These are phyloP conservation scores for Clusia tigrina DNA, from an alignment of 2,888 invertebrate species.

Conservation along the genomic window DNA sequence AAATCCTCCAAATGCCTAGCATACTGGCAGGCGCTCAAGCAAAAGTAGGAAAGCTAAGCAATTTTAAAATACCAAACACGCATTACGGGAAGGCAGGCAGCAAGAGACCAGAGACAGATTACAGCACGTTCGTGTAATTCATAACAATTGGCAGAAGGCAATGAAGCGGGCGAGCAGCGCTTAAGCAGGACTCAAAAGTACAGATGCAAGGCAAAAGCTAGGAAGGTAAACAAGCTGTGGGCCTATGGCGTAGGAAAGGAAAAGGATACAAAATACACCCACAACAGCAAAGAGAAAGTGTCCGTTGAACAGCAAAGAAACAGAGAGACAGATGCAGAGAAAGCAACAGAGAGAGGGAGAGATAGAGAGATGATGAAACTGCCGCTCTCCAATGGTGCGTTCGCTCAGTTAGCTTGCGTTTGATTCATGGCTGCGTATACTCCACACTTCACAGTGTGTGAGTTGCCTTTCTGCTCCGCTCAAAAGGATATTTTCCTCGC, in stretches of 20 bases:
- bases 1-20: not conserved
- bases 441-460: too few species aligned
- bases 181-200: not conserved
- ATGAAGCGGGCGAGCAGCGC: not conserved
- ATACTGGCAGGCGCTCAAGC: not conserved
- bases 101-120: not conserved
- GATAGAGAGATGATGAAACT: not conserved
- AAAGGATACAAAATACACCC: not conserved
- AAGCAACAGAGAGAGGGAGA: not conserved
- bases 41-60: not conserved
- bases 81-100: not conserved
- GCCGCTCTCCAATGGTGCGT: too few species aligned
- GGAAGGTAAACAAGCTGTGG: not conserved
- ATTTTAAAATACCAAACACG: slow-evolving; percentile 8
- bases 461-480: too few species aligned
- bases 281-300: not conserved
- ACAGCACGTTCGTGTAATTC: slow-evolving; percentile 8
- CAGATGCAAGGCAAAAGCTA: not conserved
- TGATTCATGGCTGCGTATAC: too few species aligned
- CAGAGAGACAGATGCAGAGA: not conserved
- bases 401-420: too few species aligned
- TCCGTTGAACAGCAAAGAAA: not conserved
- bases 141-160: slow-evolving; percentile 1
- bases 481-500: too few species aligned
- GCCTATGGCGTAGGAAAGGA: not conserved